Evolutionary conservation across 2,113 vertebrate species (phyloP).

Genomic region (Bothrops jararaca): DNA sequence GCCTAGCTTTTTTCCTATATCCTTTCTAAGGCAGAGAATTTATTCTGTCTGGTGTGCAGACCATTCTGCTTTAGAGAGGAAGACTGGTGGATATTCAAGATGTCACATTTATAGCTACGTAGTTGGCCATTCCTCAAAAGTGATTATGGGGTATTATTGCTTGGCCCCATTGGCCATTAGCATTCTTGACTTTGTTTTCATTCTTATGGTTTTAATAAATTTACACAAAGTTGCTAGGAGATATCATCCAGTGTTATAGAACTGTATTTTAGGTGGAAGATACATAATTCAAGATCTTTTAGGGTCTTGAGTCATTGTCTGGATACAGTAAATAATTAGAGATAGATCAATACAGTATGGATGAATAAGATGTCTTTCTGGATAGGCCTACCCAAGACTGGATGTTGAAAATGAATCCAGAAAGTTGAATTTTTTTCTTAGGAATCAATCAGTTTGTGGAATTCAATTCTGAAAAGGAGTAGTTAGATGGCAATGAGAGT

Average conservation of each 20-base stretch:
- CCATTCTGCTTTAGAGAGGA: background rate
- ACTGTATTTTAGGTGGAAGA: background rate
- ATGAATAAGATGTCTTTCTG: background rate
- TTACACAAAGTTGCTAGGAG: background rate
- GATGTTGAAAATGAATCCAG: background rate
- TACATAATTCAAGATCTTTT: background rate
- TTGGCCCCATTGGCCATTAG: background rate
- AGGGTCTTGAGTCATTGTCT: background rate
- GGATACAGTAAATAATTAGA: background rate
- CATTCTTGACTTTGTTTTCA: background rate
- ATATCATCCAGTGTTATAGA: background rate
- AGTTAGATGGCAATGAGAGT: background rate
- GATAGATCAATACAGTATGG: background rate
- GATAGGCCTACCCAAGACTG: background rate
- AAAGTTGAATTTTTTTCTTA: background rate
- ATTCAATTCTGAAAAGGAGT: background rate
- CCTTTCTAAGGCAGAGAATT: background rate
- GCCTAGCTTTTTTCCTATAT: background rate
- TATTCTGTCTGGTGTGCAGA: background rate
- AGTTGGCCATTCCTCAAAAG: background rate
- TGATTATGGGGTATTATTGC: background rate
- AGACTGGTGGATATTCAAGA: background rate
- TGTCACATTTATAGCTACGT: background rate
- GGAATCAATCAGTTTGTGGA: background rate
- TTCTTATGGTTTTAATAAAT: background rate